phyloP scores from a whole-genome alignment of 2,888 invertebrate species.

The Myathropa florea region DNA sequence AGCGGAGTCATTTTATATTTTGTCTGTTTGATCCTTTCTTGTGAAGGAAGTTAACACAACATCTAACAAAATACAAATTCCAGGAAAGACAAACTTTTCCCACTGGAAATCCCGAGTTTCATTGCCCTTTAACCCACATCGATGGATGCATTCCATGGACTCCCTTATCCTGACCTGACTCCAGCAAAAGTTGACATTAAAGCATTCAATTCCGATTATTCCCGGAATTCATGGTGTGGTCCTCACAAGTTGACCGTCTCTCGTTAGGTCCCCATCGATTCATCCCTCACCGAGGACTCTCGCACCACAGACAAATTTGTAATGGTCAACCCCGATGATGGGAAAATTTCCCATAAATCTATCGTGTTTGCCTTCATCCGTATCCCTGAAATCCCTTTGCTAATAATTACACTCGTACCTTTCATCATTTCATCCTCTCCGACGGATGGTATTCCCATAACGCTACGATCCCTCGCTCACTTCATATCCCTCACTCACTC shows the following conservation, averaged over 20 bases:
- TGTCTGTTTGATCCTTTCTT: too few relatives aligned
- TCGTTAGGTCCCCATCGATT: neutral
- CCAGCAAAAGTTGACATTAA: too few relatives aligned
- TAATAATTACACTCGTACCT: slow-evolving; percentile 55
- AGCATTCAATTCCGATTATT: too few relatives aligned
- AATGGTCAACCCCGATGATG: neutral
- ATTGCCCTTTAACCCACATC: too few relatives aligned
- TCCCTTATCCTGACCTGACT: too few relatives aligned
- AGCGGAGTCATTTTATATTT: too few relatives aligned
- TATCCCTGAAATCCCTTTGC: slow-evolving; percentile 54
- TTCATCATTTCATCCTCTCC: slow-evolving; percentile 15
- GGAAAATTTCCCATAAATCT: neutral
- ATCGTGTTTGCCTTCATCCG: neutral
- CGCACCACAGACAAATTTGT: neutral
- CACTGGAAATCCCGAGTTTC: too few relatives aligned
- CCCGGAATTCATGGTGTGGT: neutral
- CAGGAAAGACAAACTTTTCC: too few relatives aligned
- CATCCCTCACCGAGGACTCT: too few relatives aligned
- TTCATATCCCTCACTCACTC: neutral
- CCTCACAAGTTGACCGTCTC: neutral
- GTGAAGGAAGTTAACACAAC: too few relatives aligned
- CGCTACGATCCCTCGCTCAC: neutral
- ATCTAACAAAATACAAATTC: too few relatives aligned
- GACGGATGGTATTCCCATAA: slow-evolving; percentile 38
- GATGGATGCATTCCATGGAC: too few relatives aligned